These are phyloP conservation scores for Sebastes taczanowskii DNA, from an alignment of 2,797 vertebrate species.

Conservation along the genomic window DNA sequence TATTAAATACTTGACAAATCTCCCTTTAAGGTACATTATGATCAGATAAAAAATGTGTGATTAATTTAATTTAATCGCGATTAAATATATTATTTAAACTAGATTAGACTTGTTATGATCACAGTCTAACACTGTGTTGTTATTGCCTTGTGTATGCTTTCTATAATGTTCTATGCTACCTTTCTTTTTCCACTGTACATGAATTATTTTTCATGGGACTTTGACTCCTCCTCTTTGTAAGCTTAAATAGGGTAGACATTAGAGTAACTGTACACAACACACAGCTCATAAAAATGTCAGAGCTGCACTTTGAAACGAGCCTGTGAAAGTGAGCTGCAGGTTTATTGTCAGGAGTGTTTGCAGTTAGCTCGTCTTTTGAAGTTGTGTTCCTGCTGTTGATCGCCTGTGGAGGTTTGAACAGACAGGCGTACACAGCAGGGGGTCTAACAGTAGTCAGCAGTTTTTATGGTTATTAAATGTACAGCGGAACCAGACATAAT, in stretches of 20 bases:
- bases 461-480: slow-evolving; percentile 70
- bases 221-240: background rate
- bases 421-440: slow-evolving; percentile 9
- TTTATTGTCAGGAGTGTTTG: slow-evolving; percentile 56
- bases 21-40: no score
- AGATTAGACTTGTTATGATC: background rate
- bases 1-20: no score
- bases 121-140: background rate
- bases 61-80: no score
- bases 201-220: background rate
- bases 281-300: slow-evolving; percentile 18
- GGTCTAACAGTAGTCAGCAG: slow-evolving; percentile 55
- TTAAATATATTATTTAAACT: background rate
- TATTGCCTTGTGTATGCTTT: accelerated
- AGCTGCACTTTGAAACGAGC: slow-evolving; percentile 39
- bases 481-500: slow-evolving; percentile 57
- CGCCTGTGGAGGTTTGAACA: slow-evolving; percentile 28
- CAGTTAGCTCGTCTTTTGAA: slow-evolving; percentile 63
- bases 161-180: no score
- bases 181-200: background rate
- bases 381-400: slow-evolving; percentile 66
- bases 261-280: background rate
- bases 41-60: no score
- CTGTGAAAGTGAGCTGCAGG: slow-evolving; percentile 25
- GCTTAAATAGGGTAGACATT: background rate